Conservation (phyloP, 2,113 vertebrate species). For the Cacatua alba region DNA sequence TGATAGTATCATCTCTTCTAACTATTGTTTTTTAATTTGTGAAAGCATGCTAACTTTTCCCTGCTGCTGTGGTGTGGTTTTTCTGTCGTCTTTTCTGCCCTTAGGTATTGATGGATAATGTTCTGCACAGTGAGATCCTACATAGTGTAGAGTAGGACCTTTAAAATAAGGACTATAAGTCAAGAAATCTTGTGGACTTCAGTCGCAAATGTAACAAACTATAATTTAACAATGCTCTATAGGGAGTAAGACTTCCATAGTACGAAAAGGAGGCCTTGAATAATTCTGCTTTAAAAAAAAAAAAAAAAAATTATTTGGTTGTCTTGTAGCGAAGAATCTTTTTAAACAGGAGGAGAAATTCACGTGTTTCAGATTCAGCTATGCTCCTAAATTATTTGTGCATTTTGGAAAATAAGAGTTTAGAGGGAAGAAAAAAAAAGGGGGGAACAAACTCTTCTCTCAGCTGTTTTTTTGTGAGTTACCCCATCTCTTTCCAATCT, state of each 20-base stretch:
- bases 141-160: background rate
- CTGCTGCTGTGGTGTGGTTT: background rate
- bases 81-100: background rate
- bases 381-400: background rate
- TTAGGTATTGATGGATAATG: background rate
- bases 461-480: background rate
- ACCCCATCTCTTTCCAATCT: background rate
- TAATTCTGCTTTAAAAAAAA: background rate
- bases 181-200: background rate
- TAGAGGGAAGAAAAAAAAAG: background rate
- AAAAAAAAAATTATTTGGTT: background rate
- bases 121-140: background rate
- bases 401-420: background rate
- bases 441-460: background rate
- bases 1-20: background rate
- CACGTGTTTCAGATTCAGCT: background rate
- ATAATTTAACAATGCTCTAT: background rate
- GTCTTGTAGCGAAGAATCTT: background rate
- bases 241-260: background rate
- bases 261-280: background rate
- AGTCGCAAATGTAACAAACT: background rate
- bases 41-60: background rate
- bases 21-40: background rate
- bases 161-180: background rate
- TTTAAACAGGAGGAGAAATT: background rate